These are phyloP conservation scores for Ciconia stormi DNA, from an alignment of 2,113 vertebrate species.

Conservation along the genomic window DNA sequence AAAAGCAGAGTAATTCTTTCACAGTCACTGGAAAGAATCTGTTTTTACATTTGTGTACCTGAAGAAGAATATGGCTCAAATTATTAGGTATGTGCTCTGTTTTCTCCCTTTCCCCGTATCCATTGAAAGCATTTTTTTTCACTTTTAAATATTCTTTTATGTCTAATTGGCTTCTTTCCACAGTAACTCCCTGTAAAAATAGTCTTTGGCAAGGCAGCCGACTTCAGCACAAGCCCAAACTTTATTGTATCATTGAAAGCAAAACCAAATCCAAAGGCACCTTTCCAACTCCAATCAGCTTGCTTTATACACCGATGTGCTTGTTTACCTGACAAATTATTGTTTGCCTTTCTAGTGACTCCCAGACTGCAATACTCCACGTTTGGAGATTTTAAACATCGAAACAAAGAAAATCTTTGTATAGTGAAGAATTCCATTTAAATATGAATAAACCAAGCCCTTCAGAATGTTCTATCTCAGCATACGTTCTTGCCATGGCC, in stretches of 20 bases:
- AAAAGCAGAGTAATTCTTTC: background rate
- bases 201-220: slow-evolving; percentile 43
- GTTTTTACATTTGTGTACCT: slow-evolving; percentile 32
- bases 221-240: slow-evolving; percentile 25
- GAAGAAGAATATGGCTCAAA: slow-evolving; percentile 43
- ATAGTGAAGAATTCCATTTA: background rate
- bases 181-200: slow-evolving; percentile 31
- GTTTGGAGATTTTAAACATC: background rate
- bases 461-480: background rate
- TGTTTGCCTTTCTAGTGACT: background rate
- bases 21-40: slow-evolving; percentile 36
- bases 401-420: background rate
- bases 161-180: slow-evolving; percentile 56
- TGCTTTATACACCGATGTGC: background rate
- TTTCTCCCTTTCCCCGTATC: slow-evolving; percentile 42
- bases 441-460: background rate
- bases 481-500: accelerated
- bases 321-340: slow-evolving; percentile 51
- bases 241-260: slow-evolving; percentile 57
- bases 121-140: slow-evolving; percentile 44
- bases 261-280: slow-evolving; percentile 30
- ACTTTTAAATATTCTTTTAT: slow-evolving; percentile 64
- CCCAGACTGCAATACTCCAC: background rate
- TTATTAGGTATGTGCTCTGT: slow-evolving; percentile 37
- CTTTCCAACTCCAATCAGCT: slow-evolving; percentile 35